These are phyloP conservation scores for Bubo scandiacus DNA, from an alignment of 2,113 vertebrate genomes.

Conservation along the genomic window DNA sequence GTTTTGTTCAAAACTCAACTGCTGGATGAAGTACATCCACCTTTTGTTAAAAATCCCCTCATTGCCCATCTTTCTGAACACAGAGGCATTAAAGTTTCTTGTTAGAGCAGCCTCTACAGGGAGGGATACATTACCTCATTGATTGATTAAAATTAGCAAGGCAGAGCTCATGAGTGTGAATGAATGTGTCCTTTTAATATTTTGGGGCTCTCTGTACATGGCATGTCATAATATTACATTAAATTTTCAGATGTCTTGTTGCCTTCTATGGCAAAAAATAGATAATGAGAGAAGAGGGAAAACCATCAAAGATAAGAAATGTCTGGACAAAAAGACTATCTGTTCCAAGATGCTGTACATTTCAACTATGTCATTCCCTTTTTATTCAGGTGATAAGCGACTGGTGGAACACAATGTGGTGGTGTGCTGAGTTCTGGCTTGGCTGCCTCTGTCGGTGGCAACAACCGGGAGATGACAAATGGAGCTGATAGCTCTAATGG, in stretches of 20 bases:
- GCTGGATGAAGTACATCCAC: background rate
- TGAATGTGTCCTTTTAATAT: slow-evolving; percentile 13
- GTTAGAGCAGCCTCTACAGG: background rate
- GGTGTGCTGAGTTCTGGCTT: background rate
- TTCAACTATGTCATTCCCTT: background rate
- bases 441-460: background rate
- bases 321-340: slow-evolving; percentile 6
- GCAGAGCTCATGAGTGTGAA: slow-evolving; percentile 4
- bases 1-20: background rate
- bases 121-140: slow-evolving; percentile 21
- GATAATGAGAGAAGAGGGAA: background rate
- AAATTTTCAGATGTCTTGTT: slow-evolving; percentile 42
- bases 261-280: slow-evolving; percentile 38
- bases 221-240: slow-evolving; percentile 38
- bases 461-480: background rate
- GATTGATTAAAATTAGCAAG: slow-evolving; percentile 39
- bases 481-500: background rate
- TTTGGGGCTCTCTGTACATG: background rate
- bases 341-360: slow-evolving; percentile 8
- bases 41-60: background rate
- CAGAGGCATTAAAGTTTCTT: background rate
- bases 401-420: background rate
- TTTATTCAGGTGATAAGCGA: background rate
- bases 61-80: background rate
- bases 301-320: slow-evolving; percentile 8